Conservation (phyloP, 2,888 invertebrate genomes). For the Nemotelus nigrinus region DNA sequence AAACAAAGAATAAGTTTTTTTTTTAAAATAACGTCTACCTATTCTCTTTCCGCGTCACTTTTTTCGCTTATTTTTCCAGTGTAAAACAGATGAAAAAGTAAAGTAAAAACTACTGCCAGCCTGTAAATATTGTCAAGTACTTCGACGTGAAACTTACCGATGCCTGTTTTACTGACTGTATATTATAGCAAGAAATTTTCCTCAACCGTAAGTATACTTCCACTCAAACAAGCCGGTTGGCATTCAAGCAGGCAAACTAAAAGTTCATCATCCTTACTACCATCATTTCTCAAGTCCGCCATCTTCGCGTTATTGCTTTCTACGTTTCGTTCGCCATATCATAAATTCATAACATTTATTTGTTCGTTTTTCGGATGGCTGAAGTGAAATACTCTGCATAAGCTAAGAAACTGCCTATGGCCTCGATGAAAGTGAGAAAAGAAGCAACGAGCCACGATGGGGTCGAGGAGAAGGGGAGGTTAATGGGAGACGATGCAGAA, state of each 20-base stretch:
- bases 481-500: not conserved
- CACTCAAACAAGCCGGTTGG: too few species aligned
- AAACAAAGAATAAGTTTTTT: too few species aligned
- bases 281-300: slow-evolving; percentile 16
- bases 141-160: too few species aligned
- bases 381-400: slow-evolving; percentile 17
- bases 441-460: not conserved
- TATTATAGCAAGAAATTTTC: too few species aligned
- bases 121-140: too few species aligned
- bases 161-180: too few species aligned
- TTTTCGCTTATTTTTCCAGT: too few species aligned
- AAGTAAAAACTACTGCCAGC: too few species aligned
- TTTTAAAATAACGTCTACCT: too few species aligned
- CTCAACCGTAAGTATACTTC: too few species aligned
- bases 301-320: slow-evolving; percentile 41
- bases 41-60: too few species aligned
- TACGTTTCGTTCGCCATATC: slow-evolving; percentile 36
- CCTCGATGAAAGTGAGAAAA: not conserved
- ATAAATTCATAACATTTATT: slow-evolving; percentile 43
- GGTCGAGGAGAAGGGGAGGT: not conserved
- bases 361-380: not conserved
- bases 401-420: slow-evolving; percentile 1
- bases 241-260: not conserved
- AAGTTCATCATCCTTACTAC: slow-evolving; percentile 30
- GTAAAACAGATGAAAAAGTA: too few species aligned